Evolutionary conservation across 2,888 invertebrate species (phyloP).

Genomic region (Lochmaea capreae): DNA sequence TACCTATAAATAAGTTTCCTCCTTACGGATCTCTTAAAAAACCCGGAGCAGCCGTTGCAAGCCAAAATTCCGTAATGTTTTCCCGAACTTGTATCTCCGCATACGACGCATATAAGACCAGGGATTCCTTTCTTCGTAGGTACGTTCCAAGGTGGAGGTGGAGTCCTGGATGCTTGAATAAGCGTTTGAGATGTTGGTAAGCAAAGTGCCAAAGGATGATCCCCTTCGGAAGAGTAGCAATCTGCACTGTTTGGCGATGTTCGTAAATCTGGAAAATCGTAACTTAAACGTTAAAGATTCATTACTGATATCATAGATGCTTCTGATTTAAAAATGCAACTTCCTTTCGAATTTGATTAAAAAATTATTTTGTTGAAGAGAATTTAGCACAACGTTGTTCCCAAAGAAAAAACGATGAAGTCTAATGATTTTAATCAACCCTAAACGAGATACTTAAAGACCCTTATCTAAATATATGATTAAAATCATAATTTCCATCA

Average conservation of each 20-base stretch:
- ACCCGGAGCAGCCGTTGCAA: constrained; percentile 99
- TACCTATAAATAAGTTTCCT: constrained; percentile 97
- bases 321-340: too few species aligned
- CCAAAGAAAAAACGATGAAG: not conserved
- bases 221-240: constrained; percentile 64
- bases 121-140: constrained; percentile 71
- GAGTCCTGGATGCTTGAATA: constrained; percentile 74
- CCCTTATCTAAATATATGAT: not conserved
- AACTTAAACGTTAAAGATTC: too few species aligned
- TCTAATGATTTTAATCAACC: not conserved
- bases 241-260: constrained; percentile 63
- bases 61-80: constrained; percentile 98
- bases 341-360: too few species aligned
- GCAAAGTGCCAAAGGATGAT: constrained; percentile 72
- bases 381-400: not conserved
- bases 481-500: constrained; percentile 15
- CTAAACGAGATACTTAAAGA: not conserved
- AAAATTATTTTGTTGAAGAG: too few species aligned
- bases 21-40: constrained; percentile 96
- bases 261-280: constrained; percentile 58
- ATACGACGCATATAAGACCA: constrained; percentile 94
- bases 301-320: too few species aligned
- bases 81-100: constrained; percentile 96
- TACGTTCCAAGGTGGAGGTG: constrained; percentile 69
- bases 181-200: constrained; percentile 71